A percentile compares a stretch with the other conserved stretches of the same genome.
phyloP scores from a whole-genome alignment of 2,888 invertebrate species.

The Polydrusus pterygomalis region DNA sequence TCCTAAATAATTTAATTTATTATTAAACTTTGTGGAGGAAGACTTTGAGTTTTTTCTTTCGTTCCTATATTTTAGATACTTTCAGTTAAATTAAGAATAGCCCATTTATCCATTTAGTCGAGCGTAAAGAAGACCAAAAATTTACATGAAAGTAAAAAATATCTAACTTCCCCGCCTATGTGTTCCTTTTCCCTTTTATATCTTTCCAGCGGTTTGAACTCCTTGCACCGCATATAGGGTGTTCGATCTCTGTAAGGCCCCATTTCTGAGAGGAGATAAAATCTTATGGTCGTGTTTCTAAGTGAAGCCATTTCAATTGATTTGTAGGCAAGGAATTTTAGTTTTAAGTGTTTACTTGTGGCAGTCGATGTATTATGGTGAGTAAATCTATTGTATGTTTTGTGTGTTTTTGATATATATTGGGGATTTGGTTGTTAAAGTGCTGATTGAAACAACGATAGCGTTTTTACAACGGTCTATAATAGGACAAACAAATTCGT shows the following conservation, averaged over 20 bases:
- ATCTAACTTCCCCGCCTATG: background rate
- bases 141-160: background rate
- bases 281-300: conserved; percentile 51
- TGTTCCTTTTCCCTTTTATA: conserved; percentile 27
- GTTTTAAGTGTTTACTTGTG: conserved; percentile 37
- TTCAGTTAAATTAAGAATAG: too few relatives aligned
- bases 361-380: conserved; percentile 22
- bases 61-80: too few relatives aligned
- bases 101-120: too few relatives aligned
- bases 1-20: too few relatives aligned
- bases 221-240: conserved; percentile 51
- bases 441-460: conserved; percentile 11
- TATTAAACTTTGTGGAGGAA: too few relatives aligned
- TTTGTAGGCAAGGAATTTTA: conserved; percentile 47
- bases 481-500: background rate
- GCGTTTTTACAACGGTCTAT: background rate
- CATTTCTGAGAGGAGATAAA: conserved; percentile 52
- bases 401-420: conserved; percentile 20
- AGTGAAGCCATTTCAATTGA: conserved; percentile 53
- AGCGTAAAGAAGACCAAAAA: too few relatives aligned
- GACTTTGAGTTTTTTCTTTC: too few relatives aligned
- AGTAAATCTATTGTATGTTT: conserved; percentile 33
- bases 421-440: background rate
- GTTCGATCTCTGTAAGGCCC: conserved; percentile 52
- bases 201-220: conserved; percentile 41